A percentile compares a stretch with the other conserved stretches of the same genome.
phyloP scores from a whole-genome alignment of 37 sponge, comb jelly and placozoan genomes.

The Cliona cf. orientalis region DNA sequence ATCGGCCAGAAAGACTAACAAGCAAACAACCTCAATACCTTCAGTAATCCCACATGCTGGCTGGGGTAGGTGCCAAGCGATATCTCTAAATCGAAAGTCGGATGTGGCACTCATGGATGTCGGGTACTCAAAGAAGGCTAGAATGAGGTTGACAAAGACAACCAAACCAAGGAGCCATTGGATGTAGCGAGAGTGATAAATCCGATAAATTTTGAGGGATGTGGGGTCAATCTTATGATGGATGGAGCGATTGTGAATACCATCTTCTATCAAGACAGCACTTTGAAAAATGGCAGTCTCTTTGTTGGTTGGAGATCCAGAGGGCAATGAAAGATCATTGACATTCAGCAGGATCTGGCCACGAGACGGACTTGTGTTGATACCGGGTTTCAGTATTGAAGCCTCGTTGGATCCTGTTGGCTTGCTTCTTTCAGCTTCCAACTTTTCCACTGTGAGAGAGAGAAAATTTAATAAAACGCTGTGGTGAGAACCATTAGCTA shows the following conservation, averaged over 20 bases:
- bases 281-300: slow-evolving; percentile 60
- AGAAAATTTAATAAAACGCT: too few relatives aligned
- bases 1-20: slow-evolving; percentile 71
- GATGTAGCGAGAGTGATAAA: slow-evolving; percentile 69
- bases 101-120: slow-evolving; percentile 75
- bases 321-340: not conserved
- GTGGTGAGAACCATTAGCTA: too few relatives aligned
- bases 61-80: not conserved
- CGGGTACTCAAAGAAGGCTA: slow-evolving; percentile 89
- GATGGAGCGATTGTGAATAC: slow-evolving; percentile 80
- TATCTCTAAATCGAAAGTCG: slow-evolving; percentile 1
- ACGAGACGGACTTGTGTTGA: slow-evolving; percentile 24
- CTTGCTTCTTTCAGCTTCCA: too few relatives aligned
- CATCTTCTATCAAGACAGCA: slow-evolving; percentile 82
- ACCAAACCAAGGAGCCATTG: slow-evolving; percentile 45
- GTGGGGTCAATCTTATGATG: slow-evolving; percentile 82
- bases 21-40: slow-evolving; percentile 75
- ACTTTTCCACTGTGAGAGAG: too few relatives aligned
- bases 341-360: too few relatives aligned
- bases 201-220: slow-evolving; percentile 72
- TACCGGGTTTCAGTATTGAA: too few relatives aligned
- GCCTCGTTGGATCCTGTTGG: too few relatives aligned
- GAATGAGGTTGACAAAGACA: slow-evolving; percentile 57
- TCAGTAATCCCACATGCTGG: slow-evolving; percentile 86
- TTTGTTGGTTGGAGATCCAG: not conserved